Evolutionary conservation across 2,797 vertebrate genomes (phyloP), one percentile per base, ranked within the genome.

Genomic region (Thalassophryne amazonica): DNA sequence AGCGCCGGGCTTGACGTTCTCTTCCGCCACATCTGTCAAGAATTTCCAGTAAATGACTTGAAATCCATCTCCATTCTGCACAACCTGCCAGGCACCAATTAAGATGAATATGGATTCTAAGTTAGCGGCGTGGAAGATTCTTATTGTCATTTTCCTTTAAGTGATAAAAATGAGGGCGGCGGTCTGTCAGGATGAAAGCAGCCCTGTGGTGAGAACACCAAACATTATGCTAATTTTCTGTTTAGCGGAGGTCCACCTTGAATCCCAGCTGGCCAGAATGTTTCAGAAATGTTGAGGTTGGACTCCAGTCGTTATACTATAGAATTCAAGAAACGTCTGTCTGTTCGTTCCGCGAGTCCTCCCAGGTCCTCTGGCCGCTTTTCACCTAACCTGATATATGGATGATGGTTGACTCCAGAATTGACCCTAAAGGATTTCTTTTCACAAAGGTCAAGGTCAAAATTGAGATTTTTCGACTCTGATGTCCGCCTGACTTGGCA

Each of bases 61-160:
- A 84, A 89, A 92, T 90, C 83, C 70, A 86, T 90, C 89, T 91
- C 87, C 77, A 84, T 90, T 85, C 84, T 25, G 72, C 77, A 78
- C 48, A 34, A 11, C 56, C 63, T 71, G 60, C 89, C 81, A 82
- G 78, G 74, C 73, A 40, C 61, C 75, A 88, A 90, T 89, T 90
- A 92, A 78, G 85, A 92, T 76, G 78, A 90, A 88, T 85, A 80
- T 86, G 70, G 54, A 56, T 68, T 85, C 75, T 63, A 71, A 73
- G 60, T 78, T 76, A 36, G 83, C 81, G 73, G 80, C 73, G 74
- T 13, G 48, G 28, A 48, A 43, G 54, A 75, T 59, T 57, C 69
- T 84, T 59, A 76, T 71, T 82, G 72, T 82, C 51, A 60, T 72
- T 66, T 61, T 32, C 33, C 41, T 37, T 12, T 29, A 62, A 77